Conservation (phyloP, 2,797 vertebrate genomes). For the Gallinago solitaria region DNA sequence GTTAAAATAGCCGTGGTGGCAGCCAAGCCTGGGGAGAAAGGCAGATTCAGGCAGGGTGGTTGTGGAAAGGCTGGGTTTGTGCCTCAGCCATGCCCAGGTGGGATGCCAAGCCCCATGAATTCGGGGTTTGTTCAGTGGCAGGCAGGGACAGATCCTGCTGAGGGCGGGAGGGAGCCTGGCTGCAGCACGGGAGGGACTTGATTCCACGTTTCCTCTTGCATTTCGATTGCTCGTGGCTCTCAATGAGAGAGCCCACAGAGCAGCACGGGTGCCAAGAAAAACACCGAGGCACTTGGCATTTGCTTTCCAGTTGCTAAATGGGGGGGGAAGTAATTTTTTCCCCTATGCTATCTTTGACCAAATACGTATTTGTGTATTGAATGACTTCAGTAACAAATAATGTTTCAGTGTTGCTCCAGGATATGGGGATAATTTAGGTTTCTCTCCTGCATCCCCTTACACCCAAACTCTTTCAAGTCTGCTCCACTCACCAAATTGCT, state of each 20-base stretch:
- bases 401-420: background rate
- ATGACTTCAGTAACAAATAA: background rate
- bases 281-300: background rate
- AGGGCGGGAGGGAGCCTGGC: background rate
- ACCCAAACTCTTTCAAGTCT: background rate
- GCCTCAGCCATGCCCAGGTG: background rate
- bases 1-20: background rate
- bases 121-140: background rate
- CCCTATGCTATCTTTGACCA: background rate
- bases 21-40: background rate
- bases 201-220: background rate
- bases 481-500: background rate
- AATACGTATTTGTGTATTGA: background rate
- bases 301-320: background rate
- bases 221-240: background rate
- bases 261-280: background rate
- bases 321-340: background rate
- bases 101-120: background rate
- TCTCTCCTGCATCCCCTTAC: background rate
- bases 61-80: background rate
- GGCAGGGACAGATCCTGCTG: background rate
- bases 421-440: background rate
- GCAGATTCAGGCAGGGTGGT: fast-evolving
- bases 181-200: background rate
- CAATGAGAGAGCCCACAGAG: background rate